Evolutionary conservation across 2,113 vertebrate species (phyloP).

Genomic region (Malurus elegans): DNA sequence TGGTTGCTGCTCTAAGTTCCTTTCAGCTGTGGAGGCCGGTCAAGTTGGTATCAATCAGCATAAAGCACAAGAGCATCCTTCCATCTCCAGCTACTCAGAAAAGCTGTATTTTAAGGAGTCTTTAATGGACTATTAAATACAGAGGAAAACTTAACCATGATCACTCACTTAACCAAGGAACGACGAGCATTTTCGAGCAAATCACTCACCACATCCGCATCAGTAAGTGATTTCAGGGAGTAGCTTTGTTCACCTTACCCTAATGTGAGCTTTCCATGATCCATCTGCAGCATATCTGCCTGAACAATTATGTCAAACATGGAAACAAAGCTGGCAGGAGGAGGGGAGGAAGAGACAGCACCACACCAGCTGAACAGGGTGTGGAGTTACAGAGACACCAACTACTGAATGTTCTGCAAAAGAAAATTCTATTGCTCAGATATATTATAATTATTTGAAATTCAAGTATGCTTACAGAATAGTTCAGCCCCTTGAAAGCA

Average conservation of each 20-base stretch:
- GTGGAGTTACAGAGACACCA: accelerated
- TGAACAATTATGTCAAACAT: neutral
- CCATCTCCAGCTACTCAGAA: neutral
- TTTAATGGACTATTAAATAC: slow-evolving; percentile 37
- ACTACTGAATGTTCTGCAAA: neutral
- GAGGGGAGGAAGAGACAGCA: too few relatives aligned
- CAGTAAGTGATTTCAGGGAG: neutral
- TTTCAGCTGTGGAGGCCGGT: neutral
- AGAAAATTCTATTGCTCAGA: neutral
- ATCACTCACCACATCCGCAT: neutral
- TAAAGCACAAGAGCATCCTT: neutral
- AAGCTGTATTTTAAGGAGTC: neutral
- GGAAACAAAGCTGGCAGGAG: neutral
- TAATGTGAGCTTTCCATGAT: neutral
- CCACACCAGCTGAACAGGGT: accelerated
- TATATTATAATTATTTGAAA: neutral
- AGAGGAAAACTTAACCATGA: neutral
- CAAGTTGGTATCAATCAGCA: neutral
- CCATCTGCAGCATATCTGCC: neutral
- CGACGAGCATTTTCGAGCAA: neutral
- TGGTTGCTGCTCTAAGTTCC: neutral
- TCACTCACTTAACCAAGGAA: slow-evolving; percentile 14
- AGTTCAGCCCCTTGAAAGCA: neutral
- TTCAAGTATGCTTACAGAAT: neutral
- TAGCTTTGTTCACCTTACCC: neutral